Conservation (phyloP, 2,888 invertebrate species). For the Eumacrocentrus americanus region DNA sequence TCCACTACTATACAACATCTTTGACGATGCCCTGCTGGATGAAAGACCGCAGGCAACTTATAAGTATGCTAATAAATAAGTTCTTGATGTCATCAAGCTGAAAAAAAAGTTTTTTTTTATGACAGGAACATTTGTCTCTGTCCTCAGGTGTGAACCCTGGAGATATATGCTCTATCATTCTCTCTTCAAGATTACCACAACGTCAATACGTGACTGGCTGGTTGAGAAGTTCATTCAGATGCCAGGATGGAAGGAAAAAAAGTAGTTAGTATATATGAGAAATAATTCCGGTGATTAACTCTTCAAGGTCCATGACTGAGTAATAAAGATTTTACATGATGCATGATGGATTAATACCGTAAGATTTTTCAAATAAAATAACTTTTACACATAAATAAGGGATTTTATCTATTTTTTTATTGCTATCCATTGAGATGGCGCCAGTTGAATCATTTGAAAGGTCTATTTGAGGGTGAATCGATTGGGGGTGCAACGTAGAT, state of each 20-base stretch:
- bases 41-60: conserved; percentile 69
- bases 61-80: conserved; percentile 61
- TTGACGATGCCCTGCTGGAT: conserved; percentile 70
- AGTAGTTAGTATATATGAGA: background rate
- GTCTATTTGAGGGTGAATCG: conserved; percentile 8
- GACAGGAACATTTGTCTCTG: too few relatives aligned
- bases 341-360: background rate
- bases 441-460: background rate
- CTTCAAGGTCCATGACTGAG: background rate
- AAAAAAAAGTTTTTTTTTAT: background rate
- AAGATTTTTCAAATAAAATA: background rate
- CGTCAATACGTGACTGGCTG: conserved; percentile 66
- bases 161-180: conserved; percentile 72
- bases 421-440: background rate
- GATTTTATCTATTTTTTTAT: background rate
- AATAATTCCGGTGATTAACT: background rate
- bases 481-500: conserved; percentile 15
- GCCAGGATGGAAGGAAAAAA: conserved; percentile 62
- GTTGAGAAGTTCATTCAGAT: conserved; percentile 70
- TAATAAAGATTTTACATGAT: background rate
- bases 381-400: too few relatives aligned
- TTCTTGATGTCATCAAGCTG: background rate
- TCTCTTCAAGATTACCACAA: conserved; percentile 70
- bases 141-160: conserved; percentile 66
- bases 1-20: conserved; percentile 65